These are phyloP conservation scores for Mesocentrotus franciscanus DNA, from an alignment of 53 echinoderm and acorn worm genomes.

Conservation along the genomic window DNA sequence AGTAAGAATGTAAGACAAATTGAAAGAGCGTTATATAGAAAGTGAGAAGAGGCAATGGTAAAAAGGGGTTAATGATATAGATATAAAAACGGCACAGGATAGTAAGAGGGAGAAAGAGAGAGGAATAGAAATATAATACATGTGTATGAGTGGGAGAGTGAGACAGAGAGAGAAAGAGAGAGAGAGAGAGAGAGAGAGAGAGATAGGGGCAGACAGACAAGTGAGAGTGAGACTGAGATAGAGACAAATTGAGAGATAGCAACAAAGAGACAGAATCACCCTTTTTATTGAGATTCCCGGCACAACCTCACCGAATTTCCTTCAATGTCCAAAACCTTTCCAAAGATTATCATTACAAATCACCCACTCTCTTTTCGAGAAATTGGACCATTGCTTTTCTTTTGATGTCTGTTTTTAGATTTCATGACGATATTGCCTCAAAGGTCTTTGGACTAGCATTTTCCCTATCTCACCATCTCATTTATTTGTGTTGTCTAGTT, in stretches of 20 bases:
- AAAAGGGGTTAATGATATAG: neutral
- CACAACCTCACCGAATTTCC: neutral
- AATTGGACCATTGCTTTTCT: neutral
- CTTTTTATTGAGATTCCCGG: neutral
- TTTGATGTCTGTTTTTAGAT: neutral
- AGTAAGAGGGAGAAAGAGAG: neutral
- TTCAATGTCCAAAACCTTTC: neutral
- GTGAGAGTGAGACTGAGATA: neutral
- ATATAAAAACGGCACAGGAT: neutral
- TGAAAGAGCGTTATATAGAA: neutral
- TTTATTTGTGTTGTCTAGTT: too few species aligned
- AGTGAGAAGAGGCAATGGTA: neutral
- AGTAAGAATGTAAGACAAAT: neutral
- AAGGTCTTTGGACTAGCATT: neutral
- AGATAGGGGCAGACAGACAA: neutral
- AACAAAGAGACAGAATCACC: neutral
- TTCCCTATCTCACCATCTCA: neutral
- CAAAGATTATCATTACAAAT: slow-evolving; percentile 24
- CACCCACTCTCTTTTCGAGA: slow-evolving; percentile 1
- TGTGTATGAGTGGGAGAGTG: neutral
- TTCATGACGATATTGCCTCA: neutral
- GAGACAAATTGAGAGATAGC: neutral
- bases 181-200: neutral
- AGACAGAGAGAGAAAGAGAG: neutral
- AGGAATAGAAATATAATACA: neutral